A percentile compares a stretch with the other conserved stretches of the same genome.
Conservation (phyloP, 2,888 invertebrate genomes). For the Malacosoma neustria region DNA sequence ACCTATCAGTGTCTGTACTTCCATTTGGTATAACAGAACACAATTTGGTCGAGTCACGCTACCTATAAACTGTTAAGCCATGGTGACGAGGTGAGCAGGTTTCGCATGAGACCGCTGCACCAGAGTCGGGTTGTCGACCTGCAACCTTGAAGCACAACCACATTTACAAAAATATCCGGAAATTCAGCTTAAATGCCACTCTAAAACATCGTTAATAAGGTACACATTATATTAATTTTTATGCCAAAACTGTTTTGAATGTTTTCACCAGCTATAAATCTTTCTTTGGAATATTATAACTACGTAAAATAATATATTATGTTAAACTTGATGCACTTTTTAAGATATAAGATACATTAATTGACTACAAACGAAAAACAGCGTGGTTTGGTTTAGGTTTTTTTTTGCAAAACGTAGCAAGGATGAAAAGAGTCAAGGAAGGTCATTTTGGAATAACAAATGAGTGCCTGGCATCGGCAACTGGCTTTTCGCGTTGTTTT, state of each 20-base stretch:
- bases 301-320: too few relatives aligned
- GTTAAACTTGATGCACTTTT: too few relatives aligned
- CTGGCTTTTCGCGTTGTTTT: constrained; percentile 23
- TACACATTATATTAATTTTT: not conserved
- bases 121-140: constrained; percentile 58
- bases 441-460: constrained; percentile 52
- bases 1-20: too few relatives aligned
- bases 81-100: constrained; percentile 48
- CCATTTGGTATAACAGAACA: too few relatives aligned
- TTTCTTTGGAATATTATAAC: too few relatives aligned
- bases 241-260: not conserved
- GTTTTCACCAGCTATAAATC: not conserved
- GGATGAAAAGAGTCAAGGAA: constrained; percentile 50
- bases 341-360: too few relatives aligned
- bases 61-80: too few relatives aligned
- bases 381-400: too few relatives aligned
- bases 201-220: not conserved
- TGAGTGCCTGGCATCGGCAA: constrained; percentile 23
- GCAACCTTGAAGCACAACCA: constrained; percentile 54
- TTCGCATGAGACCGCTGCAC: constrained; percentile 54
- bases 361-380: too few relatives aligned
- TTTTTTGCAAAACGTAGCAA: constrained; percentile 20
- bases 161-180: constrained; percentile 16
- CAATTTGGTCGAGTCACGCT: not conserved
- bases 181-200: constrained; percentile 11